Conservation (phyloP, 2,888 invertebrate genomes). For the Zygaena filipendulae region DNA sequence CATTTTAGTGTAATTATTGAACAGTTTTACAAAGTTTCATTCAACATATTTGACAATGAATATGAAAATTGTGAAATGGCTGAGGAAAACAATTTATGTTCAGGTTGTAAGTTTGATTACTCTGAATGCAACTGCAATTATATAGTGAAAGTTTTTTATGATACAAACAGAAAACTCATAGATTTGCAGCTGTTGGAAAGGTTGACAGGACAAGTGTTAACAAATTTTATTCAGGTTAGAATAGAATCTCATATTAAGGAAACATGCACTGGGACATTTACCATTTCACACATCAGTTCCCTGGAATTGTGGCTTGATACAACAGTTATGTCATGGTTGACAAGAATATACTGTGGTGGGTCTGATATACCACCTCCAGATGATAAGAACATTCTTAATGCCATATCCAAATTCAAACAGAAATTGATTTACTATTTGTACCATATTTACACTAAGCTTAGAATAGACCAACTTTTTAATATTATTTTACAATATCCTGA, state of each 20-base stretch:
- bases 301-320: constrained; percentile 90
- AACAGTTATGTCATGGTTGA: constrained; percentile 88
- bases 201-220: constrained; percentile 85
- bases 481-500: constrained; percentile 98
- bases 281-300: constrained; percentile 80
- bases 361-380: constrained; percentile 68
- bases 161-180: constrained; percentile 81
- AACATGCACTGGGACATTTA: constrained; percentile 88
- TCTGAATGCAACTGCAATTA: constrained; percentile 70
- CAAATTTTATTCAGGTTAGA: constrained; percentile 82
- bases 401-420: constrained; percentile 75
- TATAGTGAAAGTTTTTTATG: constrained; percentile 77
- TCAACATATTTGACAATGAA: constrained; percentile 74
- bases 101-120: constrained; percentile 76
- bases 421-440: constrained; percentile 86
- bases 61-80: constrained; percentile 62
- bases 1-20: constrained; percentile 76
- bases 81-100: constrained; percentile 73
- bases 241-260: constrained; percentile 88
- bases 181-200: constrained; percentile 84
- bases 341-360: constrained; percentile 80
- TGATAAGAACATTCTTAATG: constrained; percentile 62
- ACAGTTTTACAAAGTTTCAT: constrained; percentile 81
- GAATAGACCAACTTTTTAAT: constrained; percentile 93
- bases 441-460: constrained; percentile 87